Evolutionary conservation across 1,140 invertebrate genomes (phyloP).

Genomic region (Sogatella furcifera): DNA sequence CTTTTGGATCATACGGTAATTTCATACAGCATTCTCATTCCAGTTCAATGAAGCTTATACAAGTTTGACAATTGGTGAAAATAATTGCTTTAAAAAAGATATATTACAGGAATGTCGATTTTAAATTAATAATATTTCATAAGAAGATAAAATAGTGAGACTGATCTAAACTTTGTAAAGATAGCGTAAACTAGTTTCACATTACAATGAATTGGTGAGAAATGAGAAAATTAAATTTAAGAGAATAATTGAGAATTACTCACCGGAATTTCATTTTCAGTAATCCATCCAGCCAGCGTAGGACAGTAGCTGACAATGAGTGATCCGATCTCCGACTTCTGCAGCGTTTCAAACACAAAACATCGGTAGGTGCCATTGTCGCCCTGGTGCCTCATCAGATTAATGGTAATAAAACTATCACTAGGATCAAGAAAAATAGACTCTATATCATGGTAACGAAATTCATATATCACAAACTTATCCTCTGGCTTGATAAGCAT

Average conservation of each 20-base stretch:
- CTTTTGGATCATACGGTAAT: too few species aligned
- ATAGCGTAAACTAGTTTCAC: too few species aligned
- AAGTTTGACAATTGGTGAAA: too few species aligned
- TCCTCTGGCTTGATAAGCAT: slow-evolving; percentile 80
- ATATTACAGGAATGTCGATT: too few species aligned
- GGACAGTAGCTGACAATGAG: slow-evolving; percentile 87
- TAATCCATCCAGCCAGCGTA: slow-evolving; percentile 70
- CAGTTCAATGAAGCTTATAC: too few species aligned
- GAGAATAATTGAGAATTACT: slow-evolving; percentile 26
- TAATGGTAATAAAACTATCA: slow-evolving; percentile 83
- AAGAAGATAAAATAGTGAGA: too few species aligned
- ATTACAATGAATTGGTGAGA: too few species aligned
- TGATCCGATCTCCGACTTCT: slow-evolving; percentile 85
- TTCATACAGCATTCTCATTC: too few species aligned
- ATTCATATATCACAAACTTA: slow-evolving; percentile 81
- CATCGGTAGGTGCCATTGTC: slow-evolving; percentile 55
- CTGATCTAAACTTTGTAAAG: too few species aligned
- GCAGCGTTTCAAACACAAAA: slow-evolving; percentile 84
- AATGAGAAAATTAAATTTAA: too few species aligned
- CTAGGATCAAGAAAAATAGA: slow-evolving; percentile 85
- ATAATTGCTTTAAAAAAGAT: too few species aligned
- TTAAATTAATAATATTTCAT: too few species aligned
- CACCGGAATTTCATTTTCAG: slow-evolving; percentile 62
- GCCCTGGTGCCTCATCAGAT: slow-evolving; percentile 43
- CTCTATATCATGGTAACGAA: slow-evolving; percentile 77